phyloP scores from a whole-genome alignment of 2,113 vertebrate genomes.

The Corythornis madagascariensis region DNA sequence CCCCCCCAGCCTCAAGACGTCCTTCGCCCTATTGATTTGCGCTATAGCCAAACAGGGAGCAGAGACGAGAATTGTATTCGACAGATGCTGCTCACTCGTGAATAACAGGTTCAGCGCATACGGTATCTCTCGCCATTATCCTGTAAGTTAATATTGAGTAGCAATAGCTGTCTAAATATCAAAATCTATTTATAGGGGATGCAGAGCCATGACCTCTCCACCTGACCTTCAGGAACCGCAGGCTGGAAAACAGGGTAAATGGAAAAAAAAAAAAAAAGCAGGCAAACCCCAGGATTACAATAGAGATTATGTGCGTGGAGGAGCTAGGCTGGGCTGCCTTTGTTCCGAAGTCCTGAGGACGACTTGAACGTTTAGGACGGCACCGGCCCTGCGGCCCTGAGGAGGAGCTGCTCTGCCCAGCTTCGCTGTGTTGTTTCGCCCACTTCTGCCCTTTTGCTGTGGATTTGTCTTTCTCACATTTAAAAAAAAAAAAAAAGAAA shows the following conservation, averaged over 20 bases:
- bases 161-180: conserved; percentile 75
- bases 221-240: conserved; percentile 64
- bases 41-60: conserved; percentile 59
- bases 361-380: neutral
- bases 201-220: conserved; percentile 46
- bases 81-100: conserved; percentile 83
- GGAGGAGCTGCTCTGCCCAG: neutral
- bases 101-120: conserved; percentile 81
- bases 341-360: conserved; percentile 28
- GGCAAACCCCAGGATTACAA: neutral
- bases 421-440: neutral
- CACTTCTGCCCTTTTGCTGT: neutral
- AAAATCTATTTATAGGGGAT: conserved; percentile 70
- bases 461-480: neutral
- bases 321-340: conserved; percentile 1
- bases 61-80: conserved; percentile 80
- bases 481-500: neutral
- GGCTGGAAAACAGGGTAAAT: conserved; percentile 36
- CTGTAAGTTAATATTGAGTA: conserved; percentile 78
- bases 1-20: conserved; percentile 63
- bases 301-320: neutral
- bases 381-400: neutral
- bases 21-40: conserved; percentile 77
- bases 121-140: conserved; percentile 76
- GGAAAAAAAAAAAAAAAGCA: fast-evolving